Conservation (phyloP, 2,797 vertebrate species). For the Melopsittacus undulatus region DNA sequence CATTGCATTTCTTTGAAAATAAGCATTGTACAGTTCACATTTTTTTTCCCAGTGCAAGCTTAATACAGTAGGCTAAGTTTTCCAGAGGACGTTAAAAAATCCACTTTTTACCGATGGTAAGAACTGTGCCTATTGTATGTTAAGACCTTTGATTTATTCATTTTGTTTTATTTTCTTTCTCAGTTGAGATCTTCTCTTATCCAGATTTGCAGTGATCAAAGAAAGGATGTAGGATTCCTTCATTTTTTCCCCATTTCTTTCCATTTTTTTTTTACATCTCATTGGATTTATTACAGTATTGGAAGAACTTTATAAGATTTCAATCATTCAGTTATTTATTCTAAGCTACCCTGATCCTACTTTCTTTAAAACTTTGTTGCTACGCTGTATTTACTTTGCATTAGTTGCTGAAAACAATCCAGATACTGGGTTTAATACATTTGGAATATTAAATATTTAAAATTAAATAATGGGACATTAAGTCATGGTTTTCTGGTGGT, state of each 20-base stretch:
- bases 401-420: not conserved
- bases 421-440: not conserved
- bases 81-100: not conserved
- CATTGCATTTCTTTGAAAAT: conserved; percentile 3
- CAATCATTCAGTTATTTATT: not conserved
- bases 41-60: not conserved
- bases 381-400: not conserved
- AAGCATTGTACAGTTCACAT: not conserved
- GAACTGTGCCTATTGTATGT: not conserved
- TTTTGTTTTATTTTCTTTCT: not conserved
- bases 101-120: not conserved
- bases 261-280: not conserved
- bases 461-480: not conserved
- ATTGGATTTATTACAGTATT: not conserved
- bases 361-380: not conserved
- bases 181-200: not conserved
- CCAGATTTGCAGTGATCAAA: not conserved
- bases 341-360: not conserved
- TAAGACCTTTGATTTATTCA: not conserved
- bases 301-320: not conserved
- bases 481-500: not conserved
- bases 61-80: not conserved
- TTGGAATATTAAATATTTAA: not conserved
- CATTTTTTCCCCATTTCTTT: not conserved
- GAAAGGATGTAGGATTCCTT: not conserved